Percentiles rank a stretch among this genome's conserved stretches.
These are phyloP conservation scores for Eutolmus rufibarbis DNA, from an alignment of 2,888 invertebrate species.

Conservation along the genomic window DNA sequence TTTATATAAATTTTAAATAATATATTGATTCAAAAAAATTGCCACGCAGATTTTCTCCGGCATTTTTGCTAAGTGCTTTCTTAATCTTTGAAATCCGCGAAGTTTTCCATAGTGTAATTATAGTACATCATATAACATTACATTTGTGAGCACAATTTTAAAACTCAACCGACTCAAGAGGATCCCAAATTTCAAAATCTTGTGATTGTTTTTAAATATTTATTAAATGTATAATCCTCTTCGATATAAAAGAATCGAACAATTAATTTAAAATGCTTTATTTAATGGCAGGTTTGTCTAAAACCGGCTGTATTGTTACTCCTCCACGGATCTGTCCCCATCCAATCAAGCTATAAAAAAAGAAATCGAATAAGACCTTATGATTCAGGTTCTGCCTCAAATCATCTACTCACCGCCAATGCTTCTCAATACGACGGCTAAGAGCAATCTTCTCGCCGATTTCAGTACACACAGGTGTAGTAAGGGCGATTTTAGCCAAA, in stretches of 20 bases:
- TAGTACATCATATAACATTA: too few species aligned
- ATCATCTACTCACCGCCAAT: conserved; percentile 83
- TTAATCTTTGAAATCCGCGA: too few species aligned
- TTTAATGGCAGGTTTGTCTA: conserved; percentile 36
- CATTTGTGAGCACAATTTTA: not conserved
- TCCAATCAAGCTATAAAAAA: conserved; percentile 84
- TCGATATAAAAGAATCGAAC: conserved; percentile 33
- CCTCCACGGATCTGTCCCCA: conserved; percentile 99
- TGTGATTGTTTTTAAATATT: not conserved
- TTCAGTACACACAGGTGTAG: conserved; percentile 98
- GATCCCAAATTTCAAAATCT: not conserved
- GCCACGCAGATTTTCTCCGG: too few species aligned
- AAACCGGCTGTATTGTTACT: conserved; percentile 87
- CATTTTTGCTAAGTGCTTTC: too few species aligned
- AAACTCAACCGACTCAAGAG: not conserved
- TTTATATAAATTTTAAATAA: not conserved
- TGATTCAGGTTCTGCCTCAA: not conserved
- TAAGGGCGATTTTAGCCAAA: conserved; percentile 95
- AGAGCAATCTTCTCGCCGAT: conserved; percentile 99
- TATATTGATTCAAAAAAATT: too few species aligned
- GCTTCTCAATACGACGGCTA: conserved; percentile 97
- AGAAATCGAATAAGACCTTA: conserved; percentile 15
- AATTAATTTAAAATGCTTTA: conserved; percentile 16
- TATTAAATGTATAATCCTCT: conserved; percentile 9
- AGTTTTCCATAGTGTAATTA: too few species aligned